Evolutionary conservation across 1,140 invertebrate genomes (phyloP).

Genomic region (Drosophila trapezifrons): DNA sequence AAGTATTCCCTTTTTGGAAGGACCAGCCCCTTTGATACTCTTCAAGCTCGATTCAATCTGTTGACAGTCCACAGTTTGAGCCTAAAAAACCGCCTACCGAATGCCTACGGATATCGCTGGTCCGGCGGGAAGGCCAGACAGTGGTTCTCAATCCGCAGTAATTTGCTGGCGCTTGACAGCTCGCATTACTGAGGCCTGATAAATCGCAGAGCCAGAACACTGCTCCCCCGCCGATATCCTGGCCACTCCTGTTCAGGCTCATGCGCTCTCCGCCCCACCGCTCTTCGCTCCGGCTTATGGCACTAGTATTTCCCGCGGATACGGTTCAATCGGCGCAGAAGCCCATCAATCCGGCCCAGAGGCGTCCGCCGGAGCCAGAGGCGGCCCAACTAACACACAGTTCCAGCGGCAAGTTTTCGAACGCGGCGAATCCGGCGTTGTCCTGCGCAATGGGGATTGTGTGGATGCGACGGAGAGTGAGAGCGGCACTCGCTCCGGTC

Average conservation of each 20-base stretch:
- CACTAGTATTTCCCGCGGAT: slow-evolving; percentile 2
- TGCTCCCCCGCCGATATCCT: neutral
- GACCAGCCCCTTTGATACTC: too few species aligned
- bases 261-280: slow-evolving; percentile 9
- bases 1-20: neutral
- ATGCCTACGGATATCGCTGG: neutral
- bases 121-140: neutral
- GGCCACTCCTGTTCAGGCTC: slow-evolving; percentile 17
- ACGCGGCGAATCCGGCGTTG: slow-evolving; percentile 18
- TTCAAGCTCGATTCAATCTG: neutral
- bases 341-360: slow-evolving; percentile 24
- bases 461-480: neutral
- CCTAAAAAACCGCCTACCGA: neutral
- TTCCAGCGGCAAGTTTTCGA: slow-evolving; percentile 26
- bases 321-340: slow-evolving; percentile 27
- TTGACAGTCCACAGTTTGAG: neutral
- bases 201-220: neutral
- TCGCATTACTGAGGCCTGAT: neutral
- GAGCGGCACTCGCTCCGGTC: slow-evolving; percentile 4
- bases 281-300: neutral
- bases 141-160: slow-evolving; percentile 14
- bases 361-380: slow-evolving; percentile 11
- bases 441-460: slow-evolving; percentile 36
- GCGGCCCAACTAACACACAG: slow-evolving; percentile 1
- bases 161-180: slow-evolving; percentile 6